phyloP scores from a whole-genome alignment of 2,888 invertebrate genomes.

The Lepidocyrtoides sp. region DNA sequence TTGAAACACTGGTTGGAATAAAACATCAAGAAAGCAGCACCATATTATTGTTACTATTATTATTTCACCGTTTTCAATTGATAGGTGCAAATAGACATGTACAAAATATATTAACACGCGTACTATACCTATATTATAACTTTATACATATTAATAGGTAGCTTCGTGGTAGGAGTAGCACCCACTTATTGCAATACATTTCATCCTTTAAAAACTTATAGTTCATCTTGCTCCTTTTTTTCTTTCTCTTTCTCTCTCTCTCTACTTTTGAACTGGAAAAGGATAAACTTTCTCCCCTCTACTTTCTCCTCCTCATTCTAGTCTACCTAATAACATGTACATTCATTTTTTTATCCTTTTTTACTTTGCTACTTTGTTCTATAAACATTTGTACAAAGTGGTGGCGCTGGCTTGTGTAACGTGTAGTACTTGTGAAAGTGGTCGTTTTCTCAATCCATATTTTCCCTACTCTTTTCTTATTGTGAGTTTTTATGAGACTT shows the following conservation, averaged over 20 bases:
- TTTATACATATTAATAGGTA: slow-evolving; percentile 2
- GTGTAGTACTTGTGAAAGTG: slow-evolving; percentile 11
- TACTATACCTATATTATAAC: too few species aligned
- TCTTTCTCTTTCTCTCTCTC: neutral
- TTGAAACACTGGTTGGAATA: neutral
- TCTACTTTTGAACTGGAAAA: slow-evolving; percentile 9
- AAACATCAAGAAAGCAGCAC: neutral
- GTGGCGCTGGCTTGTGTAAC: too few species aligned
- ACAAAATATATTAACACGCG: neutral
- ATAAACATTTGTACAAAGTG: slow-evolving; percentile 16
- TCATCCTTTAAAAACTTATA: slow-evolving; percentile 11
- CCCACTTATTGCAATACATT: slow-evolving; percentile 35
- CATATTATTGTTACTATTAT: neutral
- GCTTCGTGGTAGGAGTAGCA: neutral
- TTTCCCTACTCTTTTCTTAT: neutral
- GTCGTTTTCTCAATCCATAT: slow-evolving; percentile 25
- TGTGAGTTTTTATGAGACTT: neutral
- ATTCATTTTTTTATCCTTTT: neutral
- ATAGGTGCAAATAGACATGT: neutral
- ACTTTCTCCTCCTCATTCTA: neutral
- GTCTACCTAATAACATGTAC: neutral
- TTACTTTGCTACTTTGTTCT: slow-evolving; percentile 6
- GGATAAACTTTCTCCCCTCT: slow-evolving; percentile 34
- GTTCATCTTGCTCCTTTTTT: slow-evolving; percentile 22
- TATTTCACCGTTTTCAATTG: slow-evolving; percentile 4